Base-by-base conservation (phyloP, 2,113 vertebrate genomes). In the Puma concolor region DNA sequence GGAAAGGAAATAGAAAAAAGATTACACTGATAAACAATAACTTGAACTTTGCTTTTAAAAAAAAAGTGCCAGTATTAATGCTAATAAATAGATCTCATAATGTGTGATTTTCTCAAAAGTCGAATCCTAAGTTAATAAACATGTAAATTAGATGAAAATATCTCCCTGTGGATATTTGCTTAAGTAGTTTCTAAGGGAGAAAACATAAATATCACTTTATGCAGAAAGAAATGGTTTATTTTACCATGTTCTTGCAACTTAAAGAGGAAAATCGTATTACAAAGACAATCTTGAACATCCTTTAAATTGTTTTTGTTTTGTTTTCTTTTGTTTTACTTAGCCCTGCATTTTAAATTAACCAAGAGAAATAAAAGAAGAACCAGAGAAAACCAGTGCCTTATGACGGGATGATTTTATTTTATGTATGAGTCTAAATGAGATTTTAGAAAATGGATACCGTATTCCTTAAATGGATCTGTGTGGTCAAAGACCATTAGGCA, bases 401-500 rank as follows among this genome's bases (percentile, higher is more conserved):
- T 97, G 98, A 98, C 98, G 98, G 97, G 95, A 97, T 38, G 88
- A 77, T 98, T 97, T 94, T 97, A 97, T 97, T 97, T 98, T 98
- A 97, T 88, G 88, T 94, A 31, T 38, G 98, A 98, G 97, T 96
- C 97, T 98, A 98, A 99, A 98, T 98, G 98, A 98, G 98, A 97
- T 97, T 98, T 98, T 97, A 91, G 98, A 98, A 98, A 98, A 98
- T 13, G 95, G 98, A 98, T 97, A 87, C 31, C 95, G 82, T 87
- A 96, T 96, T 98, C 98, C 93, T 97, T 96, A 82, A 98, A 98
- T 96, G 98, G 97, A 94, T 97, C 95, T 98, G 98, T 97, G 81
- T 98, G 98, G 97, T 98, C 98, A 97, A 97, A 99, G 97, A 97
- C 98, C 98, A 98, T 98, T 98, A 98, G 97, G 97, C 95, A 98